Base-by-base conservation (phyloP, 2,888 invertebrate species). In the Dichetophora obliterata region DNA sequence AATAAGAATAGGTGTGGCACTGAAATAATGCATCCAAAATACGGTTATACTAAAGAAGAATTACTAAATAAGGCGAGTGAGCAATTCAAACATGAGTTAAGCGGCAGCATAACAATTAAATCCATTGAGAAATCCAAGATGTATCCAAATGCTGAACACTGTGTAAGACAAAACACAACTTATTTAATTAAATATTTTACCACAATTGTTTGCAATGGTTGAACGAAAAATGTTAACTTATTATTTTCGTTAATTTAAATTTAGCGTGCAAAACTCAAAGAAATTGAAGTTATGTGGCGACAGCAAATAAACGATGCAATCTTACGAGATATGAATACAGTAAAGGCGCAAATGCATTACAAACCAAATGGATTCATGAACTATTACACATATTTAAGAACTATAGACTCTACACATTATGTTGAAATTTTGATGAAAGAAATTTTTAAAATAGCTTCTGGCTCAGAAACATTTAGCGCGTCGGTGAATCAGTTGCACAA, bases 401-500 rank as follows among this genome's bases (percentile, higher is more conserved):
- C 93, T 1, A 87, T 96, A 75, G 90, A 92, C 81, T 91, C 91
- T 70, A 88, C 90, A 5, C 90, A 92, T 80, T 91, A 93, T 83
- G 90, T 94, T 3, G 90, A 93, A 68, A 91, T 94, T 70, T 91
- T 95, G 61, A 90, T 95, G 82, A 90, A 92, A 75, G 95, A 96
- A 88, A 91, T 95, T 8, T 92, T 91, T 82, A 92, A 91, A 82
- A 85, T 96, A 14, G 93, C 94, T 0, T 92, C 93, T 83, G 94
- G 95, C 6, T 96, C 95, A 0, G 95, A 95, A 86, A 93, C 93
- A 0, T 95, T 93, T 88, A 95, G 95, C 86, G 94, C 94, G 0
- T 92, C 93, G 0, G 91, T 94, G 1, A 90, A 90, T 70, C 87
- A 91, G 76, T 88, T 96, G 70, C 93, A 94, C 81, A 90, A 91